phyloP scores from a whole-genome alignment of 1,140 invertebrate genomes.

The Oscheius sp. region DNA sequence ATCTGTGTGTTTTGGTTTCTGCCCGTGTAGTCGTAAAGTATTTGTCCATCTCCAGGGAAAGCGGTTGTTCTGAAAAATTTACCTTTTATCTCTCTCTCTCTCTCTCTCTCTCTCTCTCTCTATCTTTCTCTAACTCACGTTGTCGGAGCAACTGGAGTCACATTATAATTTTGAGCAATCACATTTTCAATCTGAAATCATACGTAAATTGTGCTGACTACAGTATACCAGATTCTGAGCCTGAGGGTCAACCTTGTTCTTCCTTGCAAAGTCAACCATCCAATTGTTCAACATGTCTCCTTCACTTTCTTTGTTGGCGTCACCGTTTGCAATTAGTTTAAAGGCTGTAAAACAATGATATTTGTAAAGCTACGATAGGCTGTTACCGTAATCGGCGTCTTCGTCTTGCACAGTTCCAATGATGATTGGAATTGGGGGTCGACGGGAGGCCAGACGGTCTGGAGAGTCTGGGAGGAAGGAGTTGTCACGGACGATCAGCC shows the following conservation, averaged over 20 bases:
- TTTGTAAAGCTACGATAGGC: neutral
- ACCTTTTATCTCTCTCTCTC: neutral
- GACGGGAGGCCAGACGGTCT: neutral
- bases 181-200: constrained; percentile 15
- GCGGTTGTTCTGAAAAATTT: neutral
- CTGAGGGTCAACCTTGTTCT: constrained; percentile 31
- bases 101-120: neutral
- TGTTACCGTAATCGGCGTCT: constrained; percentile 33
- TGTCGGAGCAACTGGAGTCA: neutral
- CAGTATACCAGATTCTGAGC: neutral
- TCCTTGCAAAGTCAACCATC: constrained; percentile 34
- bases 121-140: neutral
- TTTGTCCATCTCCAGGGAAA: neutral
- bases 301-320: neutral
- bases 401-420: constrained; percentile 37
- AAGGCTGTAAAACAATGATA: constrained; percentile 7
- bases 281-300: constrained; percentile 22
- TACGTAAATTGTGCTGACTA: neutral
- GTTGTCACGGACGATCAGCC: constrained; percentile 38
- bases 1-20: constrained; percentile 7
- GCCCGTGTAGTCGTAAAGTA: neutral
- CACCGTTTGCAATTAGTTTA: constrained; percentile 25
- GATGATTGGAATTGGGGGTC: constrained; percentile 36
- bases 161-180: constrained; percentile 21
- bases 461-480: constrained; percentile 25